Base-by-base conservation (phyloP, 2,888 invertebrate genomes). In the Acrobasis repandana region DNA sequence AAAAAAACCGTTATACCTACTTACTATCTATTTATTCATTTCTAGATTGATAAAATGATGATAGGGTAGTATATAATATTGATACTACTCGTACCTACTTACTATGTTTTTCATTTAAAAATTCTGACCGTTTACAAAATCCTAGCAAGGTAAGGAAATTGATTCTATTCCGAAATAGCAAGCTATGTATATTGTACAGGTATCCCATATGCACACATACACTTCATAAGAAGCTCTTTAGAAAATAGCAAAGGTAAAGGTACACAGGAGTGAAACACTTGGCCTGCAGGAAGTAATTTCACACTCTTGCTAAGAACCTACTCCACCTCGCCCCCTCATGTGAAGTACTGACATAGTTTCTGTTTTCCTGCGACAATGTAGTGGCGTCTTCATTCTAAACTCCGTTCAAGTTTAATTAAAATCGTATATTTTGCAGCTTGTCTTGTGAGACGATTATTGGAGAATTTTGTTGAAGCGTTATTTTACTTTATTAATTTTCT, bases 381-480 rank as follows among this genome's bases (percentile, higher is more conserved):
- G 65, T 63, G 49, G 63, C 54, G 64, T 43, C 46, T 56, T 61
- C 43, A 61, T 56, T 51, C 56, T 15, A 18, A 43, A 56, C 49
- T 20, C 36, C 48, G 36, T 59, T 70, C 65, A 75, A 73, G 68
- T 75, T 77, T 73, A 76, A 77, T 76, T 77, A 75, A 76, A 74
- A 70, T 75, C 70, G 72, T 72, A 70, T 67, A 68, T 74, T 74
- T 66, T 66, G 57, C 62, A 66, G 65, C 65, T 65, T 64, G 18
- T 63, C 62, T 56, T 67, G 63, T 58, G 54, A 63, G 69, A 72
- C 67, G 61, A 65, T 67, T 70, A 70, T 72, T 74, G 71, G 74
- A 70, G 76, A 75, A 75, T 75, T 79, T 79, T 76, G 79, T 79
- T 77, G 79, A 75, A 28, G 6, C 6, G 28, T 28, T n/a, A n/a